phyloP scores from a whole-genome alignment of 2,113 vertebrate species.

The Chlorodrepanis virens region DNA sequence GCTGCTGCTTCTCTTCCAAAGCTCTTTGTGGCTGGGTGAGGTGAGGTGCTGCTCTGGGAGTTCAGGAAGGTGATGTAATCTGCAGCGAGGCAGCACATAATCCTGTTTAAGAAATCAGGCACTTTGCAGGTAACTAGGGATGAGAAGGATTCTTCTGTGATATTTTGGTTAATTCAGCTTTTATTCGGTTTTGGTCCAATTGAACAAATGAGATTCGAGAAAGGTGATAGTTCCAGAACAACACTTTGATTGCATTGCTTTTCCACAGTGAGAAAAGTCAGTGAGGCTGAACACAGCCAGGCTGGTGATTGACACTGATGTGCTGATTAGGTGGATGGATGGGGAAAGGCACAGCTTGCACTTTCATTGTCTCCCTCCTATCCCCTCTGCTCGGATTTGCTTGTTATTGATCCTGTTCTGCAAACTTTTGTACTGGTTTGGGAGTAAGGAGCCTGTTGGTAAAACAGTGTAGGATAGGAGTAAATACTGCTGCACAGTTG shows the following conservation, averaged over 20 bases:
- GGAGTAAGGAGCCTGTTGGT: neutral
- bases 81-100: neutral
- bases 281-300: neutral
- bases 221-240: neutral
- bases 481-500: neutral
- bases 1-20: neutral
- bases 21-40: neutral
- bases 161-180: neutral
- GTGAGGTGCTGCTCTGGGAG: neutral
- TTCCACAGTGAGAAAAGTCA: neutral
- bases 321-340: neutral
- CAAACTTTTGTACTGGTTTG: neutral
- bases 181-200: neutral
- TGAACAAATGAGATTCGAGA: neutral
- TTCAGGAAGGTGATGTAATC: neutral
- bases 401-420: neutral
- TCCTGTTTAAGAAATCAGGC: neutral
- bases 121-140: neutral
- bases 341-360: slow-evolving; percentile 23
- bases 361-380: slow-evolving; percentile 20
- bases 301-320: neutral
- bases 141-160: neutral
- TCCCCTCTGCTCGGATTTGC: neutral
- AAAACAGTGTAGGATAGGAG: neutral
- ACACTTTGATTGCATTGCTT: neutral